Conservation (phyloP, 2,888 invertebrate genomes). For the Tetramorium bicarinatum region DNA sequence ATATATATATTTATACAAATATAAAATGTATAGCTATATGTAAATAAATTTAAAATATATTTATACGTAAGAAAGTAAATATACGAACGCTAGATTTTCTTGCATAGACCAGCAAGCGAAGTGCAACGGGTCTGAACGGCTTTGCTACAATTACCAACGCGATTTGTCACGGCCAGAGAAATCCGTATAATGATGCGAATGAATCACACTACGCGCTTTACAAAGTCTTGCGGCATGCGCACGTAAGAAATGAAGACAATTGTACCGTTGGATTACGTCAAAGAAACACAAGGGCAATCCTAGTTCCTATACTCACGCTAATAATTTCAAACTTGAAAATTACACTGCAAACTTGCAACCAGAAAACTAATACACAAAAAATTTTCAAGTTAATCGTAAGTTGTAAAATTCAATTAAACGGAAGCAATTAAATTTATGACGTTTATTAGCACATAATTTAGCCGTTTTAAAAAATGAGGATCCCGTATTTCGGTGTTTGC, state of each 20-base stretch:
- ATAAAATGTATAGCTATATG: neutral
- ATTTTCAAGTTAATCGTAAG: neutral
- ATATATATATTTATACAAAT: neutral
- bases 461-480: too few relatives aligned
- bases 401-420: neutral
- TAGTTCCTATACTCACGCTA: neutral
- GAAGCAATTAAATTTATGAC: neutral
- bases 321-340: neutral
- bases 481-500: neutral
- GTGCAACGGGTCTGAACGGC: neutral
- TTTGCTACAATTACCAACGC: slow-evolving; percentile 30
- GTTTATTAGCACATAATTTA: neutral
- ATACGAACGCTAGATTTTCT: neutral
- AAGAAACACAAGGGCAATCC: neutral
- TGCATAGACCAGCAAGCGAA: neutral
- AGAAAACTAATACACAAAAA: neutral
- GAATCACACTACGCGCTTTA: slow-evolving; percentile 9
- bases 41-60: neutral
- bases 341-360: too few relatives aligned
- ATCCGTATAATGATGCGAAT: slow-evolving; percentile 29
- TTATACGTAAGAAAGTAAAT: neutral
- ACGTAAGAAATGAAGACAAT: slow-evolving; percentile 8
- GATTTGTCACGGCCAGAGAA: slow-evolving; percentile 38
- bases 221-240: slow-evolving; percentile 11
- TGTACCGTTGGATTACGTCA: neutral